These are phyloP conservation scores for Pollenia amentaria DNA, from an alignment of 2,888 invertebrate genomes.

Conservation along the genomic window DNA sequence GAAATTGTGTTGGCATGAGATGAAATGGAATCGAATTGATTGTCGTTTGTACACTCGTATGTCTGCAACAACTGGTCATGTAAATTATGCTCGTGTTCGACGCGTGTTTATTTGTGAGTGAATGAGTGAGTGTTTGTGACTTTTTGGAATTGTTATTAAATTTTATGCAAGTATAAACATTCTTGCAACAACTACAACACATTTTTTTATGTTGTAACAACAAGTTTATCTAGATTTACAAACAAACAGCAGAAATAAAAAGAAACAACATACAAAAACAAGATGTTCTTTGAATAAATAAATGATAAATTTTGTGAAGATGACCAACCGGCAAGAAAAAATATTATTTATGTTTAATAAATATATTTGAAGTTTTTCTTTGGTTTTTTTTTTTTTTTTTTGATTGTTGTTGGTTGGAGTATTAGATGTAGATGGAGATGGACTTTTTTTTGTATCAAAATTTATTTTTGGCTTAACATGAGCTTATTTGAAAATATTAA, in stretches of 20 bases:
- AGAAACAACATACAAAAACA: constrained; percentile 8
- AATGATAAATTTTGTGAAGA: constrained; percentile 39
- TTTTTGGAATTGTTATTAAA: constrained; percentile 50
- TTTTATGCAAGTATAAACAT: constrained; percentile 53
- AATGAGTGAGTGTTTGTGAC: background rate
- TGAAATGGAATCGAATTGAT: constrained; percentile 41
- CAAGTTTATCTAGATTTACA: constrained; percentile 49
- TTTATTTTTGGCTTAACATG: background rate
- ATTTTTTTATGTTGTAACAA: constrained; percentile 34
- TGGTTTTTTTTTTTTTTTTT: background rate
- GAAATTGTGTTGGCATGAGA: constrained; percentile 23
- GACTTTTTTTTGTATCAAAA: background rate
- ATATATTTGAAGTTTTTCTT: constrained; percentile 9
- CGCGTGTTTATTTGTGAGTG: constrained; percentile 53
- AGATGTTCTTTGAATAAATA: constrained; percentile 38
- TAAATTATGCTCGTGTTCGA: constrained; percentile 69
- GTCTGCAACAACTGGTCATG: constrained; percentile 55
- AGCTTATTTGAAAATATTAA: background rate
- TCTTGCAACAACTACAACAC: constrained; percentile 21
- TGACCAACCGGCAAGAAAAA: background rate
- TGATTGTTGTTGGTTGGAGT: background rate
- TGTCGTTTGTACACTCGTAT: constrained; percentile 18
- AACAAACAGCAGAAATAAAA: background rate
- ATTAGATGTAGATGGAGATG: background rate
- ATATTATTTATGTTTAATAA: constrained; percentile 32